Evolutionary conservation across 2,888 invertebrate genomes (phyloP), one percentile per base, ranked within the genome.

Genomic region (Oxyscelio sp.): DNA sequence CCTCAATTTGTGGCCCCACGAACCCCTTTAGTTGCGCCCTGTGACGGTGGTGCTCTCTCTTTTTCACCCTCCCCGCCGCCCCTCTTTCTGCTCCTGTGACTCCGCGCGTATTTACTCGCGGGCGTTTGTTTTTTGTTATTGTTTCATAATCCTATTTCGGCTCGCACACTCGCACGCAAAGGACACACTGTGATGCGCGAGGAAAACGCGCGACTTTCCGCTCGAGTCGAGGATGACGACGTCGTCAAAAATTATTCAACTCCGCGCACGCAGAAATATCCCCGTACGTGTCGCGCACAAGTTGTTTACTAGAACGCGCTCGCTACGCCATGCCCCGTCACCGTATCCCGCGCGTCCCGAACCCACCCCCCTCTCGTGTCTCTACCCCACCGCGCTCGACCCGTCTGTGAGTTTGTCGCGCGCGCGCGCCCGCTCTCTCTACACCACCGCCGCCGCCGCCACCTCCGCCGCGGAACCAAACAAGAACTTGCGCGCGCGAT

Each of bases 401-500:
- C n/a, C n/a, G 27, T 27, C 27, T 27, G 6, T 27, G 27, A 27
- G 27, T 27, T 27, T 27, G 6, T 21, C 50, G 34, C 50, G 43
- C 11, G 58, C 59, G 73, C 50, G 65, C 75, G 65, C 71, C 22
- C 17, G 27, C 38, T 65, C 70, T 43, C n/a, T n/a, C n/a, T n/a
- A n/a, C n/a, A n/a, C n/a, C n/a, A n/a, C n/a, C n/a, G 78, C 40
- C 66, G 65, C 34, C 45, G 24, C 48, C 63, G 40, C 75, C 52
- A 13, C 24, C 77, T 68, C 79, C 56, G 79, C 61, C 70, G 73
- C 85, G 86, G 90, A 91, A 91, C 92, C 93, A 92, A 93, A 93
- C 92, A 93, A 91, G 92, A 92, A 89, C 87, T 90, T 93, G 93
- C 94, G 93, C 94, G 88, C 73, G 86, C 52, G 84, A 34, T 81